A percentile compares a stretch with the other conserved stretches of the same genome.
Evolutionary conservation across 2,888 invertebrate genomes (phyloP).

Genomic region (Ptychoptera contaminata): DNA sequence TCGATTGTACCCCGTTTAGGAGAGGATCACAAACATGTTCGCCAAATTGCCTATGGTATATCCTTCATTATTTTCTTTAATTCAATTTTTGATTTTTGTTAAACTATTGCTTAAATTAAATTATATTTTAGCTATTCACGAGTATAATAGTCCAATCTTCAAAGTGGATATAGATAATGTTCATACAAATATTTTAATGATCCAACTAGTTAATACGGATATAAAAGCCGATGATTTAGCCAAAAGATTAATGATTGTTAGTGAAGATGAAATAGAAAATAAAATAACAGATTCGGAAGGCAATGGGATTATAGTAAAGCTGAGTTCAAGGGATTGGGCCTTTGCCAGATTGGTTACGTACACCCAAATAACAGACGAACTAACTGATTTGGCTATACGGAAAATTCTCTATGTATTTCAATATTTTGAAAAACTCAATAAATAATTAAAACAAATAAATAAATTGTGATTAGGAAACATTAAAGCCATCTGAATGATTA

Average conservation of each 20-base stretch:
- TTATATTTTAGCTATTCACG: slow-evolving; percentile 37
- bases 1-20: slow-evolving; percentile 52
- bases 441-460: neutral
- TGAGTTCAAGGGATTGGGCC: slow-evolving; percentile 39
- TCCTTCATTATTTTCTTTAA: slow-evolving; percentile 1
- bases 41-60: slow-evolving; percentile 48
- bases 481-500: too few relatives aligned
- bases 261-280: slow-evolving; percentile 33
- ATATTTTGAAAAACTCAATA: slow-evolving; percentile 34
- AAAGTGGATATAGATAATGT: slow-evolving; percentile 42
- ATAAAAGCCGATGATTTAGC: slow-evolving; percentile 40
- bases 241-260: slow-evolving; percentile 33
- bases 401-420: slow-evolving; percentile 54
- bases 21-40: slow-evolving; percentile 59
- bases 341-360: slow-evolving; percentile 54
- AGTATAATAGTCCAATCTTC: slow-evolving; percentile 42
- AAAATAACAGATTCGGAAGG: slow-evolving; percentile 30
- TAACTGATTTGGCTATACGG: slow-evolving; percentile 47
- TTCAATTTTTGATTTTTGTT: neutral
- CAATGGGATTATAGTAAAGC: slow-evolving; percentile 38
- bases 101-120: neutral
- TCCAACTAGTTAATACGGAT: slow-evolving; percentile 38
- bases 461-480: too few relatives aligned
- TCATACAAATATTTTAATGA: slow-evolving; percentile 62
- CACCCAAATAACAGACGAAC: slow-evolving; percentile 50